These are phyloP conservation scores for Tadarida brasiliensis DNA, from an alignment of 2,797 vertebrate species.

Conservation along the genomic window DNA sequence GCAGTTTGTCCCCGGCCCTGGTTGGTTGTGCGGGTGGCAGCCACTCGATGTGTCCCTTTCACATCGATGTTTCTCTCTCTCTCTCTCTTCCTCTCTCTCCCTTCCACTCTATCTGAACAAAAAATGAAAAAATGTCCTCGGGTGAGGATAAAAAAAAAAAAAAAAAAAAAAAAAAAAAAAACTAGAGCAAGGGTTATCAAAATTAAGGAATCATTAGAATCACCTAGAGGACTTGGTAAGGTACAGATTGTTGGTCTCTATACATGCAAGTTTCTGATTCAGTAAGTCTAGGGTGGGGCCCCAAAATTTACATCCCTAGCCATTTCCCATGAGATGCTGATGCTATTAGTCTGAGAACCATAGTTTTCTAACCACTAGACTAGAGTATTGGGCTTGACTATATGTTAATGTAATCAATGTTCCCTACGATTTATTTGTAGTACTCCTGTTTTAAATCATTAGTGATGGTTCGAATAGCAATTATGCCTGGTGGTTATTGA, in stretches of 20 bases:
- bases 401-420: neutral
- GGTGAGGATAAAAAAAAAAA: too few species aligned
- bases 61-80: too few species aligned
- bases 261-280: neutral
- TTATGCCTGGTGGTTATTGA: neutral
- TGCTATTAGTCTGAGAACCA: neutral
- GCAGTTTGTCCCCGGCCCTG: too few species aligned
- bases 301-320: neutral
- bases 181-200: neutral
- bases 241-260: neutral
- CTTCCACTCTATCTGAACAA: too few species aligned
- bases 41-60: too few species aligned
- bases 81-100: too few species aligned
- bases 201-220: neutral
- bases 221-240: neutral
- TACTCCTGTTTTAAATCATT: slow-evolving; percentile 20
- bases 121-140: too few species aligned
- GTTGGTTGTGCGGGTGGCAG: too few species aligned
- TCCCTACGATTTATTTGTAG: slow-evolving; percentile 7
- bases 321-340: neutral
- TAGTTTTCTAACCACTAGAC: neutral
- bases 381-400: neutral
- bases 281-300: neutral
- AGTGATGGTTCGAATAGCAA: neutral
- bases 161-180: slow-evolving; percentile 17